Evolutionary conservation across 2,888 invertebrate genomes (phyloP).

Genomic region (Mayetiola destructor): DNA sequence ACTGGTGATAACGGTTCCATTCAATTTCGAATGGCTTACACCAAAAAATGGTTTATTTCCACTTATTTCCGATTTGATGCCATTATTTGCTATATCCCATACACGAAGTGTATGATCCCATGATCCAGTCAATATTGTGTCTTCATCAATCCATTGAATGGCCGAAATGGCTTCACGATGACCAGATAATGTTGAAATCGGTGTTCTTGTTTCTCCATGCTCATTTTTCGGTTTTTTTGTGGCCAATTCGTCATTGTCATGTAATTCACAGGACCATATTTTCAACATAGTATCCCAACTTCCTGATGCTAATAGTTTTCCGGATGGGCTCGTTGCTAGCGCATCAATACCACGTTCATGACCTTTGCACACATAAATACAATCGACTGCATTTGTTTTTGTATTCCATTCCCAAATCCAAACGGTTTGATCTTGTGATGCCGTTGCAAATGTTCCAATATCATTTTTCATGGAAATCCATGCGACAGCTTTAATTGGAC

Average conservation of each 20-base stretch:
- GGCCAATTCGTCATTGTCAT: constrained; percentile 42
- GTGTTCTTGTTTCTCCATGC: constrained; percentile 46
- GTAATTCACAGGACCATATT: constrained; percentile 56
- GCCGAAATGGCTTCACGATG: constrained; percentile 84
- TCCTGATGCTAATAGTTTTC: constrained; percentile 59
- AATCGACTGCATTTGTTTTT: constrained; percentile 55
- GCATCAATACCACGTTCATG: constrained; percentile 88
- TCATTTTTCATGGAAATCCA: constrained; percentile 63
- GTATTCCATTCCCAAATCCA: constrained; percentile 83
- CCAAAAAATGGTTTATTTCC: constrained; percentile 86
- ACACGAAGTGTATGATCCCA: constrained; percentile 92
- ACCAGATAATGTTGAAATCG: constrained; percentile 75
- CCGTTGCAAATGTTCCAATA: constrained; percentile 57
- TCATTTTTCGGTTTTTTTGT: constrained; percentile 46
- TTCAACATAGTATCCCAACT: constrained; percentile 88
- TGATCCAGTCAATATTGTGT: constrained; percentile 69
- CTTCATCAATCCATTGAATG: constrained; percentile 66
- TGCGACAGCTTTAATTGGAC: constrained; percentile 72
- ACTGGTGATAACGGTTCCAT: constrained; percentile 60
- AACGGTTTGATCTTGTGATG: constrained; percentile 83
- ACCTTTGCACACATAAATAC: constrained; percentile 69
- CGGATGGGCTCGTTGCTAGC: constrained; percentile 58
- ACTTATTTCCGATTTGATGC: constrained; percentile 65
- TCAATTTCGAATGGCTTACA: constrained; percentile 66
- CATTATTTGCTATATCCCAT: constrained; percentile 83